Percentiles rank a stretch among this genome's conserved stretches.
phyloP scores from a whole-genome alignment of 1,140 invertebrate genomes.

The Cydia strobilella region DNA sequence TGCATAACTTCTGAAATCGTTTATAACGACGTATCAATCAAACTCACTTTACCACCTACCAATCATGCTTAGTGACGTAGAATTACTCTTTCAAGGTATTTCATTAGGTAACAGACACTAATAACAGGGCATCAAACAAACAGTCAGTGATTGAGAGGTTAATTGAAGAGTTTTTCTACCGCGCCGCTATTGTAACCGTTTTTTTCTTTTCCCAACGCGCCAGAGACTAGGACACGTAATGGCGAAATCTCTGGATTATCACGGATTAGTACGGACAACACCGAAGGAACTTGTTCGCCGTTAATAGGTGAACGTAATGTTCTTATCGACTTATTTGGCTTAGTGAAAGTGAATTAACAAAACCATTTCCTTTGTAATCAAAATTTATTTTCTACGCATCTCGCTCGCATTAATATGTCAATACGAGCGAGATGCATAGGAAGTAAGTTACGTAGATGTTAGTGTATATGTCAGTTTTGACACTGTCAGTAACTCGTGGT shows the following conservation, averaged over 20 bases:
- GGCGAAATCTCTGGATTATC: constrained; percentile 9
- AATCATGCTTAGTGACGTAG: background rate
- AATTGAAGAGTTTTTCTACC: constrained; percentile 1
- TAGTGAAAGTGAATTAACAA: constrained; percentile 10
- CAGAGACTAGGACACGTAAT: background rate
- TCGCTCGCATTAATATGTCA: too few species aligned
- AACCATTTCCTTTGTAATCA: background rate
- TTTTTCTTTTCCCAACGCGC: constrained; percentile 5
- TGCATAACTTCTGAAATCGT: too few species aligned
- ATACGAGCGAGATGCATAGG: too few species aligned
- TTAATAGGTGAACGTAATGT: constrained; percentile 5
- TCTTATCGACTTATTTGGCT: background rate
- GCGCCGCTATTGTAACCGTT: background rate
- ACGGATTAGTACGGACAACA: background rate
- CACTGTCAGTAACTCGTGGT: too few species aligned
- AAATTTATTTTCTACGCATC: too few species aligned
- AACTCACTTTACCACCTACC: too few species aligned
- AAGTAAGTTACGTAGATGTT: too few species aligned
- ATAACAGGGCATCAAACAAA: background rate
- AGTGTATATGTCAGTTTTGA: too few species aligned
- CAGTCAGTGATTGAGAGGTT: background rate
- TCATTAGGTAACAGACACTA: background rate
- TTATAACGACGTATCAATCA: too few species aligned
- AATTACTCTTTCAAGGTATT: background rate
- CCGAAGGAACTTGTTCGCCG: background rate